phyloP scores from a whole-genome alignment of 2,797 vertebrate species.

The Molossus molossus region DNA sequence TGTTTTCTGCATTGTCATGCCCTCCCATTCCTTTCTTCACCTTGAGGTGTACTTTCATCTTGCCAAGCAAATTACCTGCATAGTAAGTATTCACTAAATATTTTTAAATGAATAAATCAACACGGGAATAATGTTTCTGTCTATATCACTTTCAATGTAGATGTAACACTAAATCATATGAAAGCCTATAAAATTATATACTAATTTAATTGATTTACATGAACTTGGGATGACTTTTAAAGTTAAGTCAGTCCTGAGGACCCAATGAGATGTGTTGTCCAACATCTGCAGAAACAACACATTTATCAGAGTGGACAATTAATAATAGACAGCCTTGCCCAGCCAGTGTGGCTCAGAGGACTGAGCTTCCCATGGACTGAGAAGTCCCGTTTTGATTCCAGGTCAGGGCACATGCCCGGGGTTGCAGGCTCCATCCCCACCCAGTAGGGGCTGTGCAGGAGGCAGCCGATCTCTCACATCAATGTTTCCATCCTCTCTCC shows the following conservation, averaged over 20 bases:
- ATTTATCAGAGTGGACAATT: background rate
- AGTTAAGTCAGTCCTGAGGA: background rate
- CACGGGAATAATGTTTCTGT: background rate
- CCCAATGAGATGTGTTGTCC: background rate
- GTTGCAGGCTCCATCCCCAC: too few species aligned
- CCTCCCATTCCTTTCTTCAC: background rate
- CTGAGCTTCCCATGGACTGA: too few species aligned
- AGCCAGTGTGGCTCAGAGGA: too few species aligned
- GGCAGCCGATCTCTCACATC: too few species aligned
- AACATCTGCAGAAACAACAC: background rate
- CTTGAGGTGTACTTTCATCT: background rate
- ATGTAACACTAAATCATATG: background rate
- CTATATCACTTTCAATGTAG: background rate
- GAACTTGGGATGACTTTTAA: background rate
- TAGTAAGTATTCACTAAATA: background rate
- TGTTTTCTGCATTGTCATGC: background rate
- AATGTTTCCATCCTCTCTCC: too few species aligned
- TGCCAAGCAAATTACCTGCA: background rate
- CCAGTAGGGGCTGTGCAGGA: too few species aligned
- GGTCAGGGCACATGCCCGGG: too few species aligned
- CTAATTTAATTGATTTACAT: background rate
- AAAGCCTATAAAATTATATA: background rate
- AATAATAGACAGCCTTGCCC: background rate
- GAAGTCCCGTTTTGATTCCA: too few species aligned
- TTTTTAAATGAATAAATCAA: slow-evolving; percentile 29